A percentile compares a stretch with the other conserved stretches of the same genome.
phyloP scores from a whole-genome alignment of 2,888 invertebrate genomes.

The Tuberolachnus salignus region DNA sequence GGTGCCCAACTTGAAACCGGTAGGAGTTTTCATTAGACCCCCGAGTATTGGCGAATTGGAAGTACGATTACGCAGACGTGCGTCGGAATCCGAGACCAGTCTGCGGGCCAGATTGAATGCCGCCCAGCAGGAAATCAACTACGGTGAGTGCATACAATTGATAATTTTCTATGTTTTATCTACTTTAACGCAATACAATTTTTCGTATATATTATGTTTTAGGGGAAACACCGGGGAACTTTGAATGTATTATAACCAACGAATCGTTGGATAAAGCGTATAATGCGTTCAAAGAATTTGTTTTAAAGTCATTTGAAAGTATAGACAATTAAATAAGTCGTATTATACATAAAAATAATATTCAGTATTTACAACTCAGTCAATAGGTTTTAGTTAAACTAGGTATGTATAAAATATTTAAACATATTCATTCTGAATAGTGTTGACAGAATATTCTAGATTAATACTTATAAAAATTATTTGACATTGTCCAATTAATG shows the following conservation, averaged over 20 bases:
- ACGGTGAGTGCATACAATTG: constrained; percentile 67
- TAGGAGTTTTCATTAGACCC: constrained; percentile 90
- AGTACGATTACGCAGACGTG: constrained; percentile 74
- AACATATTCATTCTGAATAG: too few relatives aligned
- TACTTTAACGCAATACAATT: not conserved
- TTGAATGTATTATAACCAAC: constrained; percentile 82
- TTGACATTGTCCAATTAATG: not conserved
- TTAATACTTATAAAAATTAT: constrained; percentile 12
- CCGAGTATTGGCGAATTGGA: constrained; percentile 82
- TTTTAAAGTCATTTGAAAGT: constrained; percentile 63
- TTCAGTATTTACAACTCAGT: constrained; percentile 51
- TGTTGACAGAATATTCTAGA: constrained; percentile 6
- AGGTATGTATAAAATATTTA: constrained; percentile 7
- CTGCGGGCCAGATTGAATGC: constrained; percentile 77
- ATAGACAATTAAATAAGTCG: constrained; percentile 6
- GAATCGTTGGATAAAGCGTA: constrained; percentile 83
- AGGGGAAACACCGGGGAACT: constrained; percentile 75
- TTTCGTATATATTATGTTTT: constrained; percentile 56
- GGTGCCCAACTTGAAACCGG: constrained; percentile 74
- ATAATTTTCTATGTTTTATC: not conserved
- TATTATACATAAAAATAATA: not conserved
- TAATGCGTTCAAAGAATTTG: constrained; percentile 72
- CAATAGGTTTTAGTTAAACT: constrained; percentile 30
- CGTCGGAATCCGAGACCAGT: constrained; percentile 90
- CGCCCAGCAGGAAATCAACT: constrained; percentile 82